Evolutionary conservation across 2,113 vertebrate genomes (phyloP).

Genomic region (Tretioscincus oriximinensis): DNA sequence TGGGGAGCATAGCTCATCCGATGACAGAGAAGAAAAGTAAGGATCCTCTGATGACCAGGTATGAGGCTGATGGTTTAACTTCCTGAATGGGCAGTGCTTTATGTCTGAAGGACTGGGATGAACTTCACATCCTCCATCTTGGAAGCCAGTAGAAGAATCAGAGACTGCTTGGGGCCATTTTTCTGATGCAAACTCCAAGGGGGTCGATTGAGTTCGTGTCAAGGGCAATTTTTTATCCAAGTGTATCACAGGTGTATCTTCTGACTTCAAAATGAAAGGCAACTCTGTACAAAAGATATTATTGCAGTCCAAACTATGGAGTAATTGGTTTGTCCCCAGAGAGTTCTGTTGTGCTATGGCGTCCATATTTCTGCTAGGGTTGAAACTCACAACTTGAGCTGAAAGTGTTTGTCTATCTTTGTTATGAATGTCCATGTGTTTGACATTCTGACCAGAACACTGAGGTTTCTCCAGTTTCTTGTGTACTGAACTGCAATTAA

Average conservation of each 20-base stretch:
- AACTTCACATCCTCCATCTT: not conserved
- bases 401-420: slow-evolving; percentile 55
- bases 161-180: slow-evolving; percentile 24
- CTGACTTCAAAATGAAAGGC: not conserved
- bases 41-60: slow-evolving; percentile 70
- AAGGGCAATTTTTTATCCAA: slow-evolving; percentile 46
- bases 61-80: slow-evolving; percentile 6
- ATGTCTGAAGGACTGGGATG: slow-evolving; percentile 36
- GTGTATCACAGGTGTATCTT: not conserved
- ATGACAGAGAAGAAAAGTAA: slow-evolving; percentile 67
- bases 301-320: slow-evolving; percentile 67
- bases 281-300: slow-evolving; percentile 19
- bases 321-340: slow-evolving; percentile 21
- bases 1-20: slow-evolving; percentile 36
- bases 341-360: accelerated
- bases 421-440: not conserved
- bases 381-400: slow-evolving; percentile 52
- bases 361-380: slow-evolving; percentile 26
- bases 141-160: slow-evolving; percentile 21
- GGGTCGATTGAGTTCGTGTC: slow-evolving; percentile 63
- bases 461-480: slow-evolving; percentile 27
- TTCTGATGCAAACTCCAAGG: slow-evolving; percentile 54
- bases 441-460: not conserved
- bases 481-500: slow-evolving; percentile 58
- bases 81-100: not conserved